Evolutionary conservation across 1,140 invertebrate species (phyloP), one percentile per base, ranked within the genome.

Genomic region (Zaprionus vittiger): DNA sequence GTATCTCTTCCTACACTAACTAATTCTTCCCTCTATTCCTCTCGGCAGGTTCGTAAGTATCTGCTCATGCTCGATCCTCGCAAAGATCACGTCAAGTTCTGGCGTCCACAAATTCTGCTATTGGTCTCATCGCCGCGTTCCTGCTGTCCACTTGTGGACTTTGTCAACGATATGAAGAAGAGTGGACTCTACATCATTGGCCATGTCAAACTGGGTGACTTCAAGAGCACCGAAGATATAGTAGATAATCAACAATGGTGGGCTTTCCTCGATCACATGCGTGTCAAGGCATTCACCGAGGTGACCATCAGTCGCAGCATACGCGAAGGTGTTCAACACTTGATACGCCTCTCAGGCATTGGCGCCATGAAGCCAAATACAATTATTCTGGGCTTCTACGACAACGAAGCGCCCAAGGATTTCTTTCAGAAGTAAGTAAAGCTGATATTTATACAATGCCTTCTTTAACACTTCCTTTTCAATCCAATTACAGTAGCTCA

Each of bases 351-450:
- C 52, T 97, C 98, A 15, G 99, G 99, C 11, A 95, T 99, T 81
- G 99, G 99, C 4, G 99, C 99, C 7, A 99, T 99, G 98, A 99
- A 99, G 93, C 98, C 98, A 1, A 99, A 99, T 92, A 99, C 99
- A 0, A 97, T 99, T 63, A 94, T 97, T 44, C 93, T 98, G 49
- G 97, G 98, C 5, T 99, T 99, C 93, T 96, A 98, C 60, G 97
- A 98, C 81, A 94, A 95, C 17, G 94, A 96, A 71, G 80, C 93
- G 4, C 96, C 96, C 4, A 91, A 93, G 34, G 96, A 98, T 91
- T 98, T 97, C 90, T 96, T 98, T 67, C 91, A 94, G 68, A 93
- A 91, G 94, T 94, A 83, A 70, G 83, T 77, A 22, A 7, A 24
- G 31, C 28, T 5, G 4, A 14, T 31, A 5, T 41, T 34, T 37